Base-by-base conservation (phyloP, 37 sponge, comb jelly and placozoan genomes). In the Spongia lamella region DNA sequence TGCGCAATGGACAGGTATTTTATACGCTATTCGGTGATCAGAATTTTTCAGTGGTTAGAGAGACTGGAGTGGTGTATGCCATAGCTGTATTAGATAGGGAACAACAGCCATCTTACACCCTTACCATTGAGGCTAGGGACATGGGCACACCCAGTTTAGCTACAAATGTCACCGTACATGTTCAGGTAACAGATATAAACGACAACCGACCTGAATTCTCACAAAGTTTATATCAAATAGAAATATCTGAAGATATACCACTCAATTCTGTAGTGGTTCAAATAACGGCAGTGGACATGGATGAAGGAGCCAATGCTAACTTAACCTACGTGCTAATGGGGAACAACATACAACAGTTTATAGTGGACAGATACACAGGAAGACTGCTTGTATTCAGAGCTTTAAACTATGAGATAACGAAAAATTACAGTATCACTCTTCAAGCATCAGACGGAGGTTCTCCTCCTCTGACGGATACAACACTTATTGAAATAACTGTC, bases 121-220 rank as follows among this genome's bases (percentile, higher is more conserved):
- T 89, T 9, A 89, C 63, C 34, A 72, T 84, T 5, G 35, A 56
- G 19, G 90, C 79, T 13, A 40, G 38, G 31, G 80, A 89, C 29
- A 22, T 40, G n/a, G 82, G 73, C 7, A 26, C 19, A 19, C 65
- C 58, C 1, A 32, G 43, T 35, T 34, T 17, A n/a, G 53, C 37
- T 25, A 59, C 37, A 33, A 66, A 39, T 35, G 78, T 78, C 20
- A 77, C 51, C 19, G 70, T 89, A 38, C 39, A 21, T 3, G 64
- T 91, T 17, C n/a, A 65, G 16, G 84, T 91, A 4, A 1, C 69
- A 16, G 84, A 91, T 61, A 38, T 21, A 21, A 86, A 86, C 66
- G 87, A 86, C 53, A 80, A 80, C 57, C 14, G 37, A 26, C 82
- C 88, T 34, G 30, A 16, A 35, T 82, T 87, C 54, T 14, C 61